Conservation (phyloP, 2,888 invertebrate species). For the Disparrhopalites patrizii region DNA sequence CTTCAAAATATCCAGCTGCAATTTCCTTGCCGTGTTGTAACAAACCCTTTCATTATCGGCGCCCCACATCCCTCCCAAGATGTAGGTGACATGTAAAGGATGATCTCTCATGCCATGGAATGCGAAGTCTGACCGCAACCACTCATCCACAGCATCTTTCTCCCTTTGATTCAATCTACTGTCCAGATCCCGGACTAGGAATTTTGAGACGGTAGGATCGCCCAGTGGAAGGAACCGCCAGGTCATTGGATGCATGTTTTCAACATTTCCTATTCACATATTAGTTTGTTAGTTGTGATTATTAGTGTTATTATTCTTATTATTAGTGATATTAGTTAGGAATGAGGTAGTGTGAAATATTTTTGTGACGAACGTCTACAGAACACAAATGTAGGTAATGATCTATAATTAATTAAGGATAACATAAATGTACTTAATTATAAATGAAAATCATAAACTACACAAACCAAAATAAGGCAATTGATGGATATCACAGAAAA, state of each 20-base stretch:
- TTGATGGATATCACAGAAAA: not conserved
- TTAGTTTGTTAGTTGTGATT: too few species aligned
- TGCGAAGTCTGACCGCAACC: conserved; percentile 11
- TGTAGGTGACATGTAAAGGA: not conserved
- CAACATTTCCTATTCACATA: not conserved
- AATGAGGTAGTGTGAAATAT: too few species aligned
- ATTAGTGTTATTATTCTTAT: too few species aligned
- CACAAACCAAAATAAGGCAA: not conserved
- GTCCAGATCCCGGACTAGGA: conserved; percentile 8
- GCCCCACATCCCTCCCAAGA: conserved; percentile 48
- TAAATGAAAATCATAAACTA: too few species aligned
- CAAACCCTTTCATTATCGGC: conserved; percentile 50
- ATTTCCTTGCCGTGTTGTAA: not conserved
- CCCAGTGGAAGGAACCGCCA: conserved; percentile 23
- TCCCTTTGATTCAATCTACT: not conserved
- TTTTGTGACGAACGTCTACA: too few species aligned
- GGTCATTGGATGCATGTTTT: not conserved
- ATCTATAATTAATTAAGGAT: too few species aligned
- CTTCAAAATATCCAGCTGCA: not conserved
- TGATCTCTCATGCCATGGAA: conserved; percentile 17
- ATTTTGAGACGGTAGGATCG: conserved; percentile 6
- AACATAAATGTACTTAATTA: too few species aligned
- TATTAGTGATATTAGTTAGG: too few species aligned
- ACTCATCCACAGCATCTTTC: conserved; percentile 20
- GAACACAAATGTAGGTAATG: too few species aligned